phyloP scores from a whole-genome alignment of 1,140 invertebrate genomes.

The Ruditapes philippinarum region DNA sequence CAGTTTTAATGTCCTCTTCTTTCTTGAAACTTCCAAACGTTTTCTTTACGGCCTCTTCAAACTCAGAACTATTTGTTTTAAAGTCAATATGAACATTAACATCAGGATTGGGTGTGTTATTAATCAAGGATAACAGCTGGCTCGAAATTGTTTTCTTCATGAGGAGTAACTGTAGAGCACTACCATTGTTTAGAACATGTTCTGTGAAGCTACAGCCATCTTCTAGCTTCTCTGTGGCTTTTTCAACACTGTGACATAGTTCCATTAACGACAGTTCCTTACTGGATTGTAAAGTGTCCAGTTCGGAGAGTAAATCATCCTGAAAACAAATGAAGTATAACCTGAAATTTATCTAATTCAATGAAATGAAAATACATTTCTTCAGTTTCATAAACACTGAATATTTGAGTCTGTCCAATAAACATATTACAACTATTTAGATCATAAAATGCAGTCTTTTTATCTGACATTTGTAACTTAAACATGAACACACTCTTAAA shows the following conservation, averaged over 20 bases:
- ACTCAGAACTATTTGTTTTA: conserved; percentile 92
- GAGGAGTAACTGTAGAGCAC: conserved; percentile 93
- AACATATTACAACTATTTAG: too few relatives aligned
- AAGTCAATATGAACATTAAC: conserved; percentile 93
- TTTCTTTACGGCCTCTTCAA: conserved; percentile 90
- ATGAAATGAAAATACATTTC: not conserved
- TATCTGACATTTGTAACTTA: too few relatives aligned
- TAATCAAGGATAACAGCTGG: conserved; percentile 92
- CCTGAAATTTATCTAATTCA: not conserved
- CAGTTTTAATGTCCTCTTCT: conserved; percentile 73
- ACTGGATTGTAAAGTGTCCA: conserved; percentile 93
- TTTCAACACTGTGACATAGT: conserved; percentile 92
- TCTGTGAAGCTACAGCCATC: conserved; percentile 94
- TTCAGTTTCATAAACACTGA: too few relatives aligned
- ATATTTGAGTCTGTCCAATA: too few relatives aligned
- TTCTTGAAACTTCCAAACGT: conserved; percentile 82
- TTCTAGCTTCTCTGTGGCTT: conserved; percentile 93
- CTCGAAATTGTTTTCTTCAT: conserved; percentile 92
- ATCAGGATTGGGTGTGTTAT: conserved; percentile 93
- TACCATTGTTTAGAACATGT: conserved; percentile 93
- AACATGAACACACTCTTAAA: too few relatives aligned
- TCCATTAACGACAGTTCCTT: conserved; percentile 96
- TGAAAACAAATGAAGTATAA: conserved; percentile 64
- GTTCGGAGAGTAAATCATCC: conserved; percentile 92
- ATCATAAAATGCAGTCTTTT: too few relatives aligned